Evolutionary conservation across 2,113 vertebrate species (phyloP).

Genomic region (Aythya baeri): DNA sequence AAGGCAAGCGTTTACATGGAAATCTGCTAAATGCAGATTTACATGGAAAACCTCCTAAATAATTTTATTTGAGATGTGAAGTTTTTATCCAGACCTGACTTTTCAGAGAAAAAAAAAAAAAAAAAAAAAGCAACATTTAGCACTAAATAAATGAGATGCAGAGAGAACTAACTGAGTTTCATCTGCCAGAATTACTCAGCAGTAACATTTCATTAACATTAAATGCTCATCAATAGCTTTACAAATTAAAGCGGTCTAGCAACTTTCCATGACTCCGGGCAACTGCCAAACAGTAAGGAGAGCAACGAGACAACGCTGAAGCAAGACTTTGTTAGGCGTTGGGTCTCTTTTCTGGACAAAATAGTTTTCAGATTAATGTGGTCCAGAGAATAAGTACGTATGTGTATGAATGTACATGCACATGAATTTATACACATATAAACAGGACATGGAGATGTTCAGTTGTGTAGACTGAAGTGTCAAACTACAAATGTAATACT

Average conservation of each 20-base stretch:
- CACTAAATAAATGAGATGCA: conserved; percentile 24
- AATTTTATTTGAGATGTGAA: not conserved
- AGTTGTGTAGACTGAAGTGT: not conserved
- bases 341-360: not conserved
- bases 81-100: conserved; percentile 34
- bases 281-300: not conserved
- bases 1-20: not conserved
- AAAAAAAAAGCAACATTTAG: not conserved
- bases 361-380: not conserved
- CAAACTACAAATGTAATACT: not conserved
- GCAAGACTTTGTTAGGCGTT: not conserved
- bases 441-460: not conserved
- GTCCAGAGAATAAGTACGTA: rapidly evolving
- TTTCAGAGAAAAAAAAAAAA: conserved; percentile 10
- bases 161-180: conserved; percentile 27
- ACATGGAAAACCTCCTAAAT: not conserved
- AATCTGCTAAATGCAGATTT: not conserved
- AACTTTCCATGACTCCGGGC: not conserved
- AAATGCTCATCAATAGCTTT: not conserved
- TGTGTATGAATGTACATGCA: not conserved
- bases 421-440: not conserved
- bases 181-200: conserved; percentile 32
- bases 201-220: conserved; percentile 6
- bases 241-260: not conserved
- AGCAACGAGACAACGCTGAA: not conserved